These are phyloP conservation scores for Panagrolaimus sp. DNA, from an alignment of 1,140 invertebrate species.

Conservation along the genomic window DNA sequence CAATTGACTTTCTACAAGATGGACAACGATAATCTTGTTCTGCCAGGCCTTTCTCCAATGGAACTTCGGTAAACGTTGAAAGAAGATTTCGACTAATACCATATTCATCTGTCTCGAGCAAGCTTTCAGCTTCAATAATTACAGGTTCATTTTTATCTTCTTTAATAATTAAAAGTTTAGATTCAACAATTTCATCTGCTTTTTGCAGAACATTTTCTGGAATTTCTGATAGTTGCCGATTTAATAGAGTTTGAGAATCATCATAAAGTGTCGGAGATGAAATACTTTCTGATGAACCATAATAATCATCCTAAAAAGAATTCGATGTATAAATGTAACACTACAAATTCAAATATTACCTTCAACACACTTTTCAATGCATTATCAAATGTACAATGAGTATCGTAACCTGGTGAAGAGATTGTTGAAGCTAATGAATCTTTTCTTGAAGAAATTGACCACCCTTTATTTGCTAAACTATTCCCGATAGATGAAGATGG, in stretches of 20 bases:
- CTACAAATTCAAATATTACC: too few relatives aligned
- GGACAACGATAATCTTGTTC: slow-evolving; percentile 50
- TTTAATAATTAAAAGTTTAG: neutral
- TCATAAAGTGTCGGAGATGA: too few relatives aligned
- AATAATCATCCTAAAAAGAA: too few relatives aligned
- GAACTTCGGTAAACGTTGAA: slow-evolving; percentile 38
- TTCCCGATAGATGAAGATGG: slow-evolving; percentile 2
- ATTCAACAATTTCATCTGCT: neutral
- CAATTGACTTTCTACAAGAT: slow-evolving; percentile 47
- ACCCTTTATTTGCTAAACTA: neutral
- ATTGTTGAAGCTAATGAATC: neutral
- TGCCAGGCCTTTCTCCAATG: slow-evolving; percentile 44
- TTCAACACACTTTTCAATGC: too few relatives aligned
- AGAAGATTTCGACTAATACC: slow-evolving; percentile 29
- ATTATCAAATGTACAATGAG: too few relatives aligned
- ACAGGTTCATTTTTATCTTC: slow-evolving; percentile 18
- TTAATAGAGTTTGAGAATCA: too few relatives aligned
- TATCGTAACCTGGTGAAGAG: neutral
- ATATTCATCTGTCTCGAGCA: slow-evolving; percentile 33
- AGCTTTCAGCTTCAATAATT: slow-evolving; percentile 21
- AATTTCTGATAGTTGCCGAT: too few relatives aligned
- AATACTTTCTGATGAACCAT: too few relatives aligned
- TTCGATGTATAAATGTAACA: too few relatives aligned
- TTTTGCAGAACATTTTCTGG: too few relatives aligned
- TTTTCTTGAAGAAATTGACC: neutral